Evolutionary conservation across 2,113 vertebrate species (phyloP), one percentile per base, ranked within the genome.

Genomic region (Rostratula benghalensis): DNA sequence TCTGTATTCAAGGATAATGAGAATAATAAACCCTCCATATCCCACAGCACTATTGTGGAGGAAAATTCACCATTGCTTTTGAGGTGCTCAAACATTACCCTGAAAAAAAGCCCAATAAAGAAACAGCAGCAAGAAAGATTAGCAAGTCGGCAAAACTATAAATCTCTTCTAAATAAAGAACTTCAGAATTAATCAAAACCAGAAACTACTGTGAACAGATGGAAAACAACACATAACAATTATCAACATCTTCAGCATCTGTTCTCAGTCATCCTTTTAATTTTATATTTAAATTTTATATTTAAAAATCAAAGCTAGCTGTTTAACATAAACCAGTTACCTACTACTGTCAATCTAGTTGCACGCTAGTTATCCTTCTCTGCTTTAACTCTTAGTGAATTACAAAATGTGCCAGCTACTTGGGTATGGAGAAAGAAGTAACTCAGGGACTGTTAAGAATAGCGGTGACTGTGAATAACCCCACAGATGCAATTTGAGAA

Each of bases 401-500:
- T 77, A 76, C 9, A 9, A 89, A 87, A 63, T 43, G n/a, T 81
- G 41, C 50, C 88, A 95, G 45, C 10, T n/a, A 9, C 43, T 83
- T 61, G 37, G 46, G 70, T 30, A 61, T 28, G 63, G 73, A 81
- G 85, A 89, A 88, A 90, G 64, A 70, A 90, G 43, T 60, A 4
- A 0, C 60, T 56, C 43, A 21, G 39, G n/a, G 41, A 61, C 56
- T 19, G 57, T 83, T 80, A 86, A 94, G 87, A 95, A 95, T 80
- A 95, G 82, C 85, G 77, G 35, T 75, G 90, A 83, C 90, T 94
- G 75, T 63, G 84, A 94, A 65, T 96, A 96, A 97, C 90, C 92
- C 56, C 82, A 83, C 9, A 83, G 63, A 83, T 89, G 93, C 83
- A 95, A 97, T 45, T 48, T 87, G 96, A 97, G 94, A 93, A 94